These are phyloP conservation scores for Montipora capitata DNA, from an alignment of 92 coral and sea anemone genomes.

Conservation along the genomic window DNA sequence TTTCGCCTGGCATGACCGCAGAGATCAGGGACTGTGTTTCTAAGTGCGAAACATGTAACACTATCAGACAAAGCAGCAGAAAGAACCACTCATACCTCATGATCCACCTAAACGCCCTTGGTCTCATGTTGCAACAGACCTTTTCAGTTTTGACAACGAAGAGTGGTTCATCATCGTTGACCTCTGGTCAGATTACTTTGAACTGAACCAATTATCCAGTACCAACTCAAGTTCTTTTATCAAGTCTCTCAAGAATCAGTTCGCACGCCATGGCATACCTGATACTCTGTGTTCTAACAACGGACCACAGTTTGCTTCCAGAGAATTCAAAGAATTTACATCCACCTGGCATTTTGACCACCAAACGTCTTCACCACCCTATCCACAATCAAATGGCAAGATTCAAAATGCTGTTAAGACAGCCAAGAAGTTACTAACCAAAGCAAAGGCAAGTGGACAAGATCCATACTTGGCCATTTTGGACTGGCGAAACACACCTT, in stretches of 20 bases:
- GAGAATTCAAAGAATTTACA: constrained; percentile 7
- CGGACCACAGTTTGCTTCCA: constrained; percentile 5
- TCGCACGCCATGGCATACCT: constrained; percentile 31
- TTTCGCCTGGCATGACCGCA: too few relatives aligned
- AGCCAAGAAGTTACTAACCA: not conserved
- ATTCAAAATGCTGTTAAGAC: constrained; percentile 8
- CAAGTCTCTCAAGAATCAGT: constrained; percentile 34
- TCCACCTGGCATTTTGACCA: constrained; percentile 21
- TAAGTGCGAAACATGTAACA: too few relatives aligned
- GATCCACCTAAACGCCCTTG: too few relatives aligned
- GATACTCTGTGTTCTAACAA: constrained; percentile 20
- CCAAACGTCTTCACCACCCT: constrained; percentile 15
- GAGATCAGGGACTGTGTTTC: too few relatives aligned
- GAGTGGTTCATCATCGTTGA: too few relatives aligned
- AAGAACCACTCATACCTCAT: too few relatives aligned
- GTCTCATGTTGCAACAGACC: too few relatives aligned
- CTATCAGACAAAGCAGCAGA: too few relatives aligned
- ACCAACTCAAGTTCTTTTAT: not conserved
- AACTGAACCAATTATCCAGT: constrained; percentile 7
- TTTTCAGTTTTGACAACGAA: too few relatives aligned
- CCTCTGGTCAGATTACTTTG: constrained; percentile 15
- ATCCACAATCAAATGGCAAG: constrained; percentile 31
- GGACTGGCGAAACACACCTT: not conserved
- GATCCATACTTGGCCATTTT: constrained; percentile 8
- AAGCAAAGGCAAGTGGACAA: constrained; percentile 7